Evolutionary conservation across 1,140 invertebrate species (phyloP).

Genomic region (Trichogramma pretiosum): DNA sequence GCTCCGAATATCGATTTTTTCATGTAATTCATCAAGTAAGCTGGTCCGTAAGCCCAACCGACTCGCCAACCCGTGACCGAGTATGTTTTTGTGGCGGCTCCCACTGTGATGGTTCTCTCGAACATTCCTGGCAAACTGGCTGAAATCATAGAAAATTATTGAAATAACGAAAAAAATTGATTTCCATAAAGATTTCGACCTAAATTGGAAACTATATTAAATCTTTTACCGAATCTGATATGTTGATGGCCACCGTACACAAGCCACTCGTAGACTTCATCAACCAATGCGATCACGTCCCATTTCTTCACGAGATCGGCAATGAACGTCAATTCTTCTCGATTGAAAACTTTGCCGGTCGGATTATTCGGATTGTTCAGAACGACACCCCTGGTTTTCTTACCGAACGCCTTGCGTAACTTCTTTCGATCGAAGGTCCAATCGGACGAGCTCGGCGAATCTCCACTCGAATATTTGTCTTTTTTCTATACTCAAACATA

Average conservation of each 20-base stretch:
- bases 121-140: conserved; percentile 92
- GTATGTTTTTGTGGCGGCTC: conserved; percentile 96
- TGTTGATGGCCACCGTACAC: conserved; percentile 80
- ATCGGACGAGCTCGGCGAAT: conserved; percentile 56
- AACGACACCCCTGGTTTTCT: conserved; percentile 90
- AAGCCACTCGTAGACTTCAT: conserved; percentile 98
- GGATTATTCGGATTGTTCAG: conserved; percentile 96
- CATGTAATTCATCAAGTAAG: conserved; percentile 66
- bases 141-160: conserved; percentile 33
- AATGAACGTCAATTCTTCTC: conserved; percentile 65
- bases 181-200: neutral
- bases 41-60: conserved; percentile 90
- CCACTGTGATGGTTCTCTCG: conserved; percentile 93
- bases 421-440: conserved; percentile 83
- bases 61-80: conserved; percentile 95
- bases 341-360: conserved; percentile 78
- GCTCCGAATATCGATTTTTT: conserved; percentile 88
- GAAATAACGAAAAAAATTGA: neutral
- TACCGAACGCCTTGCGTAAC: conserved; percentile 70
- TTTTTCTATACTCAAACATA: neutral
- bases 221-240: conserved; percentile 76
- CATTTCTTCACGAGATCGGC: conserved; percentile 84
- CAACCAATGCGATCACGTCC: conserved; percentile 82
- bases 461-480: neutral
- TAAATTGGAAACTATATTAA: neutral